Evolutionary conservation across 2,888 invertebrate genomes (phyloP).

Genomic region (Pristionchus entomophagus): DNA sequence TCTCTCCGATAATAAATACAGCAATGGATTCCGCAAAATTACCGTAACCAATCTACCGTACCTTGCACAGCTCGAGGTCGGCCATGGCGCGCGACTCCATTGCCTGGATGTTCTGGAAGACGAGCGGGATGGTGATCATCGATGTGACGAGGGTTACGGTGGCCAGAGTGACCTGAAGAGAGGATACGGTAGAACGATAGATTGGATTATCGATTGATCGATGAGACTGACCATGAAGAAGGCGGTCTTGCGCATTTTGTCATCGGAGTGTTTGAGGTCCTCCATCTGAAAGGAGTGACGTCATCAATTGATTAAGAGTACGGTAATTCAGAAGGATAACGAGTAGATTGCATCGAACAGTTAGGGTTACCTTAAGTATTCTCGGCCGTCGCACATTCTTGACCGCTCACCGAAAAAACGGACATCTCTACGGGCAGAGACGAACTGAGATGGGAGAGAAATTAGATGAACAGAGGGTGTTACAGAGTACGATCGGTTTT

Average conservation of each 20-base stretch:
- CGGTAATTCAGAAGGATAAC: neutral
- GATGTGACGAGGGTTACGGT: conserved; percentile 10
- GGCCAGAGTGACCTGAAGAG: conserved; percentile 22
- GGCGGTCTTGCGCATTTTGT: neutral
- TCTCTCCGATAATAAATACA: neutral
- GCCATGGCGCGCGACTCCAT: conserved; percentile 32
- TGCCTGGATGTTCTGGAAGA: conserved; percentile 46
- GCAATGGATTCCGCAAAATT: neutral
- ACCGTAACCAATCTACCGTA: neutral
- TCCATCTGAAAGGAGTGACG: conserved; percentile 14
- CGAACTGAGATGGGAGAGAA: neutral
- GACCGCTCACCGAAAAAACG: conserved; percentile 27
- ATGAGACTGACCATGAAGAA: conserved; percentile 16
- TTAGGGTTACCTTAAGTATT: conserved; percentile 6
- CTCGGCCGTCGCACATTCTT: conserved; percentile 28
- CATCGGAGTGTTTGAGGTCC: conserved; percentile 10
- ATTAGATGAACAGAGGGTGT: neutral
- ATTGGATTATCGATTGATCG: neutral
- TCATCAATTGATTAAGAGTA: neutral
- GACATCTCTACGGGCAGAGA: neutral
- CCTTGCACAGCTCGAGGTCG: conserved; percentile 47
- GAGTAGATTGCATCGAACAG: neutral
- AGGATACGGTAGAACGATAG: neutral
- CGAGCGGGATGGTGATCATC: conserved; percentile 38
- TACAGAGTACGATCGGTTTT: conserved; percentile 4